Percentiles rank a stretch among this genome's conserved stretches.
Evolutionary conservation across 2,888 invertebrate species (phyloP).

Genomic region (Tetranychus truncatus): DNA sequence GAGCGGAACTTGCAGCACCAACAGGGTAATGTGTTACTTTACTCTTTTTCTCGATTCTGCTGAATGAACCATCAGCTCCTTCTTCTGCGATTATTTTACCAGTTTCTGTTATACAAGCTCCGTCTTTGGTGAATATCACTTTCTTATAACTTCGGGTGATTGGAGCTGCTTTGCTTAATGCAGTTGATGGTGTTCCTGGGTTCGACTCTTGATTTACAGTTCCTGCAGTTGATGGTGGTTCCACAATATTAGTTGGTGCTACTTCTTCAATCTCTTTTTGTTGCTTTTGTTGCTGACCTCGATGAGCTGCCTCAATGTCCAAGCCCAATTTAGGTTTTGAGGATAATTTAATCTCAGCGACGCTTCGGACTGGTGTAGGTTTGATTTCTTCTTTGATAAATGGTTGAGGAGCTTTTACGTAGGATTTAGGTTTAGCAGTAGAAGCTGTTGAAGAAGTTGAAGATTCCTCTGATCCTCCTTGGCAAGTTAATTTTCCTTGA

Average conservation of each 20-base stretch:
- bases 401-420: slow-evolving; percentile 5
- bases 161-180: slow-evolving; percentile 21
- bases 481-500: neutral
- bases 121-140: slow-evolving; percentile 28
- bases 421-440: slow-evolving; percentile 7
- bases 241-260: neutral
- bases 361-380: neutral
- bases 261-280: neutral
- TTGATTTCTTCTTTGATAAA: slow-evolving; percentile 11
- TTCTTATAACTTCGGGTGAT: slow-evolving; percentile 28
- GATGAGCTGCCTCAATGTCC: neutral
- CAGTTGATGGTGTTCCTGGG: slow-evolving; percentile 2
- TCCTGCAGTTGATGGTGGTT: neutral
- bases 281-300: neutral
- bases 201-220: neutral
- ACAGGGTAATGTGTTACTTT: slow-evolving; percentile 23
- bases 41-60: slow-evolving; percentile 27
- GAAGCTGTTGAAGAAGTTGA: neutral
- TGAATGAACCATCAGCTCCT: slow-evolving; percentile 26
- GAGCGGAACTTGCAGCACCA: slow-evolving; percentile 18
- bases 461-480: neutral
- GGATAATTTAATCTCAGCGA: slow-evolving; percentile 5
- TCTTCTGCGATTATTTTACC: slow-evolving; percentile 26
- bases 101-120: slow-evolving; percentile 28
- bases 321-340: slow-evolving; percentile 2